phyloP scores from a whole-genome alignment of 2,797 vertebrate genomes.

The Echeneis naucrates region DNA sequence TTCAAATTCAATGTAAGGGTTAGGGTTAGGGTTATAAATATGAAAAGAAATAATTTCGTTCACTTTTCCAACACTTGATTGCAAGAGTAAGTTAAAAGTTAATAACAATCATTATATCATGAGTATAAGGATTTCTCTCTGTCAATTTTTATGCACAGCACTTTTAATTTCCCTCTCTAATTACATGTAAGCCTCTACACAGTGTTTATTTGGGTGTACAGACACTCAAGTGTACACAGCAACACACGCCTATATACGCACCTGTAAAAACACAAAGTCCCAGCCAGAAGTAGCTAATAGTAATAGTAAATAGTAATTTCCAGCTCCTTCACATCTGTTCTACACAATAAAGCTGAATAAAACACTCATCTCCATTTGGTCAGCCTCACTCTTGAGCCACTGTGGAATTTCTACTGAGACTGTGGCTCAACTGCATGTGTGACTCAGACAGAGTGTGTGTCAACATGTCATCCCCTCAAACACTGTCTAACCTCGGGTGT shows the following conservation, averaged over 20 bases:
- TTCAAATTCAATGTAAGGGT: no score
- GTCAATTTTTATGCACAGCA: background rate
- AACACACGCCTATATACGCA: background rate
- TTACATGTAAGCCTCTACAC: background rate
- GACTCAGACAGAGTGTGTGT: slow-evolving; percentile 73
- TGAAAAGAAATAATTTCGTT: background rate
- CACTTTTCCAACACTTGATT: background rate
- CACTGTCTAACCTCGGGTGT: slow-evolving; percentile 52
- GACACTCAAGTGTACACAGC: background rate
- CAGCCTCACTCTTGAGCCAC: slow-evolving; percentile 40
- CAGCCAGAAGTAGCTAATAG: no score
- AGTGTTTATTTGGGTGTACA: background rate
- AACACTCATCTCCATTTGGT: slow-evolving; percentile 43
- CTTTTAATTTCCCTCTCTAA: background rate
- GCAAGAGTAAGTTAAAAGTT: background rate
- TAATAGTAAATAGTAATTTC: background rate
- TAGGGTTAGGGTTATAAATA: no score
- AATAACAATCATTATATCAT: background rate
- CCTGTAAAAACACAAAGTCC: background rate
- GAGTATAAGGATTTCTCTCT: background rate
- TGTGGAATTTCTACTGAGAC: slow-evolving; percentile 34
- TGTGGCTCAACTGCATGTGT: slow-evolving; percentile 40
- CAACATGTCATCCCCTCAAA: slow-evolving; percentile 64
- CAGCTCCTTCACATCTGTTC: slow-evolving; percentile 15
- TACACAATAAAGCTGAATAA: background rate